Evolutionary conservation across 2,113 vertebrate species (phyloP).

Genomic region (Takifugu bimaculatus): DNA sequence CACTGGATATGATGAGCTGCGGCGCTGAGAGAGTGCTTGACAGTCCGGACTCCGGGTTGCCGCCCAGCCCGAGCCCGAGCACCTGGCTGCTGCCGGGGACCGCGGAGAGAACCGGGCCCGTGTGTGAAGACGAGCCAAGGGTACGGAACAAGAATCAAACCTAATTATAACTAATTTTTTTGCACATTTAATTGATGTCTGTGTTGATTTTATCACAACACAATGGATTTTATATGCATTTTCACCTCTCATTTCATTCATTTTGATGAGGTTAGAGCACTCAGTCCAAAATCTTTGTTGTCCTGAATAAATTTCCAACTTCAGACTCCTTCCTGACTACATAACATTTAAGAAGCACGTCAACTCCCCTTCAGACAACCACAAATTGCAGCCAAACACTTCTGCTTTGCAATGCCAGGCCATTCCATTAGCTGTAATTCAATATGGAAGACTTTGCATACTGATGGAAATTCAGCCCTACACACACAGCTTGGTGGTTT

Average conservation of each 20-base stretch:
- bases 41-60: constrained; percentile 86
- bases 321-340: too few relatives aligned
- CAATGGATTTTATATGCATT: too few relatives aligned
- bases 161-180: not conserved
- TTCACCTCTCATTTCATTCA: too few relatives aligned
- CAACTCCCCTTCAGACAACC: not conserved
- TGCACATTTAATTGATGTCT: not conserved
- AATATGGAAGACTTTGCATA: not conserved
- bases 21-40: constrained; percentile 80
- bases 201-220: too few relatives aligned
- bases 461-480: not conserved
- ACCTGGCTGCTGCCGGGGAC: constrained; percentile 74
- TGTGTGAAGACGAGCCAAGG: constrained; percentile 62
- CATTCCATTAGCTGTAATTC: constrained; percentile 6
- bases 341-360: not conserved
- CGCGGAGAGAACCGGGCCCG: constrained; percentile 57
- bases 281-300: too few relatives aligned
- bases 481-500: not conserved
- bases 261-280: too few relatives aligned
- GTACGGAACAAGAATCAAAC: constrained; percentile 29
- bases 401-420: not conserved
- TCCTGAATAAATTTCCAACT: too few relatives aligned
- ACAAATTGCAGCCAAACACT: not conserved
- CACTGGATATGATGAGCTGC: constrained; percentile 83
- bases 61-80: constrained; percentile 84